A percentile compares a stretch with the other conserved stretches of the same genome.
Conservation (phyloP, 2,888 invertebrate genomes). For the Gymnoscelis rufifasciata region DNA sequence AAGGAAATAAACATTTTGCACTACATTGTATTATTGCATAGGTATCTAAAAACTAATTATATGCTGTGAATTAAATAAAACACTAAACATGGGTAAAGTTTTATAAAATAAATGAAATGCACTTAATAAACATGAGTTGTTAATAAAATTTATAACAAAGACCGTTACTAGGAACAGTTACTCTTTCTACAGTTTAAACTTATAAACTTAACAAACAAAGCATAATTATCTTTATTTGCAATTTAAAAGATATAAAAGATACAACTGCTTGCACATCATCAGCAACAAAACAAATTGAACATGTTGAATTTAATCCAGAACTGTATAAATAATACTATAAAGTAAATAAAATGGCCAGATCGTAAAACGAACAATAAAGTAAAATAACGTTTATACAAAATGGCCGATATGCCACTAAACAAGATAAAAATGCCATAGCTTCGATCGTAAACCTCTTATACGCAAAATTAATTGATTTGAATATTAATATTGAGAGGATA, state of each 20-base stretch:
- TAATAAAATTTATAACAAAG: too few species aligned
- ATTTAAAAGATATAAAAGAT: background rate
- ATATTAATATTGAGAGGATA: slow-evolving; percentile 21
- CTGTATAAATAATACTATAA: slow-evolving; percentile 7
- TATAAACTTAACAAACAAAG: too few species aligned
- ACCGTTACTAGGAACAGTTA: too few species aligned
- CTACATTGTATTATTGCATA: too few species aligned
- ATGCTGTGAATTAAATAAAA: too few species aligned
- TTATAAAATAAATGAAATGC: too few species aligned
- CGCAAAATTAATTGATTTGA: slow-evolving; percentile 39
- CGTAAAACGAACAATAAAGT: slow-evolving; percentile 32
- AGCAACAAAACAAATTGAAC: slow-evolving; percentile 6
- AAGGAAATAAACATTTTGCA: too few species aligned
- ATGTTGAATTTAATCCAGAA: slow-evolving; percentile 7
- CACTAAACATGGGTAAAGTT: too few species aligned
- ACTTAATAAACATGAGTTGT: too few species aligned
- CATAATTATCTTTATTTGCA: background rate
- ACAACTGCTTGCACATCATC: background rate
- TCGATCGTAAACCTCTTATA: slow-evolving; percentile 40
- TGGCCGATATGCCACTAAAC: slow-evolving; percentile 16
- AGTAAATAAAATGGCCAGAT: slow-evolving; percentile 5
- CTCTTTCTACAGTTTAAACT: too few species aligned
- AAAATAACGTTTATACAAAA: slow-evolving; percentile 28
- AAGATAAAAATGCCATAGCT: slow-evolving; percentile 45
- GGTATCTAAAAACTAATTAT: too few species aligned